Percentiles rank a stretch among this genome's conserved stretches.
Conservation (phyloP, 2,113 vertebrate genomes). For the Penelope pileata region DNA sequence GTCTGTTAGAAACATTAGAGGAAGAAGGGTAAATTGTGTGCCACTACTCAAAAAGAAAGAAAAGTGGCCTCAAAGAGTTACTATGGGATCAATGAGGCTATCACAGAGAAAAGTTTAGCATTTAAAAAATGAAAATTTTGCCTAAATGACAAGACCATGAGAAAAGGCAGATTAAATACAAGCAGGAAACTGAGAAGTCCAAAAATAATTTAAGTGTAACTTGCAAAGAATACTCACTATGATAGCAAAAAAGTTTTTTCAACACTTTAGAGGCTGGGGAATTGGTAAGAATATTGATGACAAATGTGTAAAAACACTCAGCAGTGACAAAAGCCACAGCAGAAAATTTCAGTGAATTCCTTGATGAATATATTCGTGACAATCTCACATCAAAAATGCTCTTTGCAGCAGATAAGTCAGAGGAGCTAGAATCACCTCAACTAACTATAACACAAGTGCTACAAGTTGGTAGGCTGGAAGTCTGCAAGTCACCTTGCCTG, state of each 20-base stretch:
- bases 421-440: not conserved
- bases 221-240: not conserved
- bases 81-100: not conserved
- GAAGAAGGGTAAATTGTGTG: not conserved
- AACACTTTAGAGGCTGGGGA: not conserved
- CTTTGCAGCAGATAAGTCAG: not conserved
- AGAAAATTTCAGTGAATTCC: not conserved
- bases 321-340: not conserved
- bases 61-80: not conserved
- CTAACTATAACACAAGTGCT: not conserved
- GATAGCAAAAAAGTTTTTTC: not conserved
- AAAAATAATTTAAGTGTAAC: conserved; percentile 28
- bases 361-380: not conserved
- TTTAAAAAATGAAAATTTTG: not conserved
- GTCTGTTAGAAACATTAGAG: not conserved
- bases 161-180: not conserved
- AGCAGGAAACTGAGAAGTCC: not conserved
- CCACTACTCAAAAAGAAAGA: not conserved
- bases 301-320: not conserved
- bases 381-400: not conserved
- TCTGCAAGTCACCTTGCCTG: not conserved
- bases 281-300: not conserved
- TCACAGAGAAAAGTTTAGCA: not conserved
- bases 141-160: not conserved
- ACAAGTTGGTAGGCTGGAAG: not conserved